Evolutionary conservation across 2,888 invertebrate genomes (phyloP).

Genomic region (Abrostola tripartita): DNA sequence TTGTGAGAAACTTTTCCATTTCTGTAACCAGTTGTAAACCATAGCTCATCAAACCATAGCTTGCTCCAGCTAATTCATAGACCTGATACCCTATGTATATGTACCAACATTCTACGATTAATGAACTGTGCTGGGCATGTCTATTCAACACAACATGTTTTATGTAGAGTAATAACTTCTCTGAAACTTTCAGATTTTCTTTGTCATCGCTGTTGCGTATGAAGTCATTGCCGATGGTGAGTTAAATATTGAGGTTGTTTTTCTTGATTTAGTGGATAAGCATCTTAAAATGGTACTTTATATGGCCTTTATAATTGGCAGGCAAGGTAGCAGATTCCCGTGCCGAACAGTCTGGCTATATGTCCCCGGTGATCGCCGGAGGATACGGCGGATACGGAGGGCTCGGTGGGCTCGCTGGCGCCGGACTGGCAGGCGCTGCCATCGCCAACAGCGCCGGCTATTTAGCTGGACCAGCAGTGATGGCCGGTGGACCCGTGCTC

Average conservation of each 20-base stretch:
- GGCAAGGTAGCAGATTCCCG: constrained; percentile 69
- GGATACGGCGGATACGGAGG: constrained; percentile 36
- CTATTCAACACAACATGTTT: no score
- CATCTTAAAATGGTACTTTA: background rate
- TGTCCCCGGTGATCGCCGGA: constrained; percentile 53
- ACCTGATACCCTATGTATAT: no score
- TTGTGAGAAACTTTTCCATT: no score
- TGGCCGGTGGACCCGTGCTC: constrained; percentile 55
- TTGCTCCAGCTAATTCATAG: no score
- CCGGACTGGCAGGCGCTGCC: constrained; percentile 46
- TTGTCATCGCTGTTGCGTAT: constrained; percentile 82
- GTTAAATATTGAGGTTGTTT: constrained; percentile 24
- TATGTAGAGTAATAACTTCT: background rate
- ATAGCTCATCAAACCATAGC: no score
- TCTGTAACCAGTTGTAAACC: no score
- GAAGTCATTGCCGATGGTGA: constrained; percentile 80
- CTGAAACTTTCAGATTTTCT: constrained; percentile 75
- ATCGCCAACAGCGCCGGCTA: constrained; percentile 38
- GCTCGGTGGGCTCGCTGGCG: constrained; percentile 30
- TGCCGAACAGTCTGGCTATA: constrained; percentile 65
- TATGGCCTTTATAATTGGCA: constrained; percentile 13
- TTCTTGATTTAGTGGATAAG: background rate
- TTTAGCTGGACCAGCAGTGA: constrained; percentile 55
- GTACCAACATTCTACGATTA: no score
- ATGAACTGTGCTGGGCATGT: no score